Base-by-base conservation (phyloP, 2,888 invertebrate species). In the Exephanes ischioxanthus region DNA sequence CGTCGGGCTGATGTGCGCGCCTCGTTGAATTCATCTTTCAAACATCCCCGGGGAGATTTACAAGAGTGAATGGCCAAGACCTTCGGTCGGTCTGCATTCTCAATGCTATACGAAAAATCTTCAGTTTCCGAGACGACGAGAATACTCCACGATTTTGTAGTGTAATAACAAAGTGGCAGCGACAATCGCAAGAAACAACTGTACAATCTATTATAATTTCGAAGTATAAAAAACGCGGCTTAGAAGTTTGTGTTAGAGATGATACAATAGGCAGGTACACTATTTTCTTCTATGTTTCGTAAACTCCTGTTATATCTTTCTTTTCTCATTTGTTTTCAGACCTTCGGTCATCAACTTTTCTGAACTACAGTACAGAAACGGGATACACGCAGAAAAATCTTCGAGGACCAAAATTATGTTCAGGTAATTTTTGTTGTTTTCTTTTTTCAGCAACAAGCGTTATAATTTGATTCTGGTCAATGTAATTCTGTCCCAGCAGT, bases 241-340 rank as follows among this genome's bases (percentile, higher is more conserved):
- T 53, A 30, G 51, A 76, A 53, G 61, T 76, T 63, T 22, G 14
- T 73, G 26, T 61, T 41, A 37, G 55, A 67, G 67, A 67, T 70
- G 73, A 58, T 80, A 83, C 58, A 80, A 76, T 73, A 72, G 80
- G 83, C 85, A 85, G 83, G 83, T 85, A 85, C 80, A 71, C 75
- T 83, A 76, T 71, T 79, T 26, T 80, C 72, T 80, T 80, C 72
- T 85, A 82, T 83, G 80, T 83, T 85, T 85, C 72, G 61, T 67
- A 75, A 61, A 68, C 41, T 26, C 19, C 66, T 75, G n/a, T 30
- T 14, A 16, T 51, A 26, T 26, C n/a, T 51, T 30, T 14, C 9
- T 48, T 30, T 30, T 30, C 11, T 51, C 26, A 14, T 48, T 30
- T 30, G n/a, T 30, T n/a, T n/a, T 70, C 68, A 9, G 30, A 48